Evolutionary conservation across 2,888 invertebrate genomes (phyloP), one percentile per base, ranked within the genome.

Genomic region (Calameuta idolon): DNA sequence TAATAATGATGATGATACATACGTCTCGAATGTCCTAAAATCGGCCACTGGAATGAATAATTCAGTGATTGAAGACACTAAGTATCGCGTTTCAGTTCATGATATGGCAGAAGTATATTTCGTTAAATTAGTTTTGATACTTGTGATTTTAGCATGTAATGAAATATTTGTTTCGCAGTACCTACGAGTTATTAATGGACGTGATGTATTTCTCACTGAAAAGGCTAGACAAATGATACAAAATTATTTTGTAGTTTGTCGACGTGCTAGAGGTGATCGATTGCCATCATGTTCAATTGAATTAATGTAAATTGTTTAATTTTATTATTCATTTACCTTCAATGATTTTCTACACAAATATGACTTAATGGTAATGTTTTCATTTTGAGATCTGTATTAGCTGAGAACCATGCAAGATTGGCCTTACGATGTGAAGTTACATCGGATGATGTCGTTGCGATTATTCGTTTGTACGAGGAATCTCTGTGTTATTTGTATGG

Each of bases 221-320:
- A 86, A 88, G 31, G 93, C 93, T 0, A 84, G 88, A 11, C 82
- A 87, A 23, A 84, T 93, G 77, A 86, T 93, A 23, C 90, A 91
- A 79, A 90, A 92, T 76, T 93, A 93, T 83, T 93, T 92, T 85
- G 91, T 92, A 0, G 90, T 92, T 12, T 90, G 92, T 12, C 89
- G 93, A 75, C 85, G 87, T 40, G 86, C 89, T 33, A 88, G 92
- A 71, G 90, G 92, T 33, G 91, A 92, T 30, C 84, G 84, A 69
- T 81, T 90, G 23, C 90, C 90, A 30, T 78, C 86, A 12, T 87
- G 85, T 75, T 86, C 89, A 34, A 83, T 90, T 69, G 81, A 84
- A 80, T 87, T 86, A 12, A 85, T 90, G 90, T 89, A 81, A 86
- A 88, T 84, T 71, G 79, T 78, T 80, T 74, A 79, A 78, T 76